Evolutionary conservation across 2,113 vertebrate species (phyloP), one percentile per base, ranked within the genome.

Genomic region (Entomyzon cyanotis): DNA sequence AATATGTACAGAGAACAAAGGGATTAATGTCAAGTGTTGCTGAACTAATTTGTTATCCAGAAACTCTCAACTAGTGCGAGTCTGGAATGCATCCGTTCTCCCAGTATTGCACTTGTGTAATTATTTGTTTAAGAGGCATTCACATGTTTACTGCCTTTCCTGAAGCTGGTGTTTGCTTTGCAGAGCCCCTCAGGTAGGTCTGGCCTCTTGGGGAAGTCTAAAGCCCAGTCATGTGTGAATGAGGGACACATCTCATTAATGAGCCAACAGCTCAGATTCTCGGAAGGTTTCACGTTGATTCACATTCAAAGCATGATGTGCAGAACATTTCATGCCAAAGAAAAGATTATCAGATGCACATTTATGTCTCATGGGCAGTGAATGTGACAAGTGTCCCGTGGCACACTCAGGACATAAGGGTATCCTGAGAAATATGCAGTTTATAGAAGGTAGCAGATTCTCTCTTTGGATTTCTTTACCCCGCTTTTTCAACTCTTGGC

Each of bases 51-150:
- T 84, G 33, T 94, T 90, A 73, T 11, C 55, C 85, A 90, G 79
- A 59, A 95, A 78, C 68, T 55, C 85, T 87, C 41, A 62, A 31
- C 22, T 39, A 70, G 39, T 46, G 28, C 4, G 4, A 84, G 90
- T 91, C 94, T 94, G 90, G 94, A 96, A 96, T 92, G 79, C 76
- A 90, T 95, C 82, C 10, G 4, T 91, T 88, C 87, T 74, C 50
- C 63, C 71, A 30, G 55, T 21, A n/a, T 9, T 93, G 71, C 1
- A 0, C 52, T 47, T 86, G 47, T 81, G 88, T 84, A 86, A 90
- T 77, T 95, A 90, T 96, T 94, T 95, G 68, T 86, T 95, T 80
- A 84, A 93, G 90, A 81, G 65, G 53, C 56, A 92, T 90, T 89
- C 76, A 10, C 1, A 0, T 94, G 83, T 81, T 94, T 93, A 86